Conservation (phyloP, 2,113 vertebrate species). For the Melanerpes formicivorus region DNA sequence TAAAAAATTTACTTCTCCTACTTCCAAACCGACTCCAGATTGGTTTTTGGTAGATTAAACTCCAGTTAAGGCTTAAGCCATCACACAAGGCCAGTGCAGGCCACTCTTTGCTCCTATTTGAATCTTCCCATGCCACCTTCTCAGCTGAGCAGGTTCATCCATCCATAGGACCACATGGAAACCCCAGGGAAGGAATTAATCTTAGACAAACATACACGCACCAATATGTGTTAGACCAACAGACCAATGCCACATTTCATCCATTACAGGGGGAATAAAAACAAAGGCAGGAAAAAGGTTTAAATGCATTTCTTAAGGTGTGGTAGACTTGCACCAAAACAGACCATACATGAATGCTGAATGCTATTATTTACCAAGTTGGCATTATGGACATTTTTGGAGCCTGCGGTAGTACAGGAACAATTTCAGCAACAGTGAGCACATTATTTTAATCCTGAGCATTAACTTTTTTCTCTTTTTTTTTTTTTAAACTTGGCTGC, state of each 20-base stretch:
- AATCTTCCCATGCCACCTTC: background rate
- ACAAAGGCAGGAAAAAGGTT: background rate
- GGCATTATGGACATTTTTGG: background rate
- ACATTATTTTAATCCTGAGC: background rate
- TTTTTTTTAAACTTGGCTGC: background rate
- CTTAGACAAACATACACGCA: background rate
- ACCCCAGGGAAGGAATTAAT: background rate
- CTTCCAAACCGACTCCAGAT: too few relatives aligned
- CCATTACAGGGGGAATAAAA: too few relatives aligned
- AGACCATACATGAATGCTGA: background rate
- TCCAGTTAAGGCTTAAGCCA: too few relatives aligned
- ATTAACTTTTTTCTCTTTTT: background rate
- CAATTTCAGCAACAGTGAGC: background rate
- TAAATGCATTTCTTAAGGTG: background rate
- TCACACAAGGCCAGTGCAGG: background rate
- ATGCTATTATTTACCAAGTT: background rate
- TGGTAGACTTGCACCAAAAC: background rate
- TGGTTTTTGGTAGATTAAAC: too few relatives aligned
- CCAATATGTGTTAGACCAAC: background rate
- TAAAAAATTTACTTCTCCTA: too few relatives aligned
- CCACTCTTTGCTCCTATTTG: background rate
- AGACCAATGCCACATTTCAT: background rate
- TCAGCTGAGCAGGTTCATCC: background rate
- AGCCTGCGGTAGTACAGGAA: background rate
- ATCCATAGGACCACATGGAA: background rate